Evolutionary conservation across 1,140 invertebrate genomes (phyloP), one percentile per base, ranked within the genome.

Genomic region (Rhyacophila brunnea): DNA sequence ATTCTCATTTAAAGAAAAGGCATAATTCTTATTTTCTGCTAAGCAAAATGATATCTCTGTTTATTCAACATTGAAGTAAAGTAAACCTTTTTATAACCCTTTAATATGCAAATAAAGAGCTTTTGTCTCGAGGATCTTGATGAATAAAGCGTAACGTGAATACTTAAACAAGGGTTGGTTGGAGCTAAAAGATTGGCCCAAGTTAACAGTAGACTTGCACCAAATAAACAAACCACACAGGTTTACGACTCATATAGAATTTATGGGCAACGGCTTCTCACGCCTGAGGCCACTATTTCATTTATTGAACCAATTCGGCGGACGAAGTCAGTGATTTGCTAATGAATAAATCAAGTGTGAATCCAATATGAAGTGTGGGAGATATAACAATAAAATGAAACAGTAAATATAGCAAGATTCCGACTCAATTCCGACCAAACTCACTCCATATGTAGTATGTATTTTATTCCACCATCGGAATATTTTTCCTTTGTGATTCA

Each of bases 101-200:
- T 55, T 54, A 34, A 55, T 55, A 23, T 14, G 14, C 46, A 34
- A 61, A 61, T 61, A 52, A 61, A 61, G 42, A 23, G 51, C 35
- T 44, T 61, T 55, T 61, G 51, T 55, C 55, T 55, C 42, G n/a
- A 17, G 50, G 36, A 36, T 51, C 52, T 61, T 61, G 58, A 61
- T 61, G 58, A 61, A 55, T 61, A 55, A 55, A 32, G 45, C 52
- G 19, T 44, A n/a, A 19, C 32, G 58, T 55, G 51, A 61, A 61
- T 61, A 38, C 20, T 44, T 55, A 55, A 50, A 43, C 40, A 42
- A 44, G 43, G 46, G 34, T 54, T 45, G 36, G 6, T 52, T 52
- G 2, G 20, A 18, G n/a, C 36, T 36, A 40, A 40, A 20, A 20
- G 50, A 52, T 40, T 50, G 32, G 32, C 1, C 36, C 10, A 20